Evolutionary conservation across 2,113 vertebrate genomes (phyloP).

Genomic region (Actinemys pallida): DNA sequence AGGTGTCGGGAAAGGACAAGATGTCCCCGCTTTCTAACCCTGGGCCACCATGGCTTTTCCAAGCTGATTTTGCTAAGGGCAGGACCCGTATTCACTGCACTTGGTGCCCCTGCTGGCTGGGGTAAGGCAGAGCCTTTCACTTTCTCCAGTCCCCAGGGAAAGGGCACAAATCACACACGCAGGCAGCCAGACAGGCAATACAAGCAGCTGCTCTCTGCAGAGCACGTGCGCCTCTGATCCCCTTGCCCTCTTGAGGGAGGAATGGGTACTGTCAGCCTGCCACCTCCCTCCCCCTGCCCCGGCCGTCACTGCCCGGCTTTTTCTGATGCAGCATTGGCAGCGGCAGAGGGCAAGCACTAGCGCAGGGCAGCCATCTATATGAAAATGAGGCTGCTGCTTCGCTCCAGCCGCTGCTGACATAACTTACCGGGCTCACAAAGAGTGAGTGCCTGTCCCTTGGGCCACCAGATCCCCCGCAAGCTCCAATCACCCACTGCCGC

Average conservation of each 20-base stretch:
- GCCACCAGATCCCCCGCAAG: not conserved
- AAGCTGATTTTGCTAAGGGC: not conserved
- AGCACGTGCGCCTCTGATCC: not conserved
- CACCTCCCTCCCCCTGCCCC: not conserved
- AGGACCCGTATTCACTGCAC: not conserved
- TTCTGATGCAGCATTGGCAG: not conserved
- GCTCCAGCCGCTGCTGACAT: not conserved
- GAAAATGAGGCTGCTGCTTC: not conserved
- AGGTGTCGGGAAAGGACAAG: not conserved
- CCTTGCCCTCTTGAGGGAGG: not conserved
- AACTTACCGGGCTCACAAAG: not conserved
- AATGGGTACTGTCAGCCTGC: not conserved
- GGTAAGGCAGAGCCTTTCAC: not conserved
- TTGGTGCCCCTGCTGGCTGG: not conserved
- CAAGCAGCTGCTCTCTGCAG: not conserved
- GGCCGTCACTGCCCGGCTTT: accelerated
- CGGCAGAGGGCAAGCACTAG: not conserved
- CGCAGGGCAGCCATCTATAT: not conserved
- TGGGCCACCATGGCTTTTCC: not conserved
- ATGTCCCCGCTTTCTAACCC: not conserved
- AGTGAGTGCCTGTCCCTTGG: not conserved
- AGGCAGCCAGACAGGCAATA: not conserved
- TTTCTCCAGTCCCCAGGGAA: not conserved
- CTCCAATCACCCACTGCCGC: accelerated
- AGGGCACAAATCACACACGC: not conserved